A percentile compares a stretch with the other conserved stretches of the same genome.
These are phyloP conservation scores for Barypeithes pellucidus DNA, from an alignment of 2,888 invertebrate genomes.

Conservation along the genomic window DNA sequence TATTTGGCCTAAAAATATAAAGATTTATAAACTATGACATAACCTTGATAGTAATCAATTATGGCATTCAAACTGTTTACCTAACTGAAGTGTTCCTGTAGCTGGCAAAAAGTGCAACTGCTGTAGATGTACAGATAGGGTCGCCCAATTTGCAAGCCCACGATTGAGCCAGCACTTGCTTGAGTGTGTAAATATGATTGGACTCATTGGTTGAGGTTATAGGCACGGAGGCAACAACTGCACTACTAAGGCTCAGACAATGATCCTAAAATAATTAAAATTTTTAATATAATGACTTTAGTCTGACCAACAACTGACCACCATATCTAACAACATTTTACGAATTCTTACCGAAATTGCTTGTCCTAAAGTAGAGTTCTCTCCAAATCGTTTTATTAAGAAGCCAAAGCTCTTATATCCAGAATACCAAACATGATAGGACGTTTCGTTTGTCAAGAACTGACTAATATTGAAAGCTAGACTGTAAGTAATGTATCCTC, in stretches of 20 bases:
- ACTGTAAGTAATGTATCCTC: constrained; percentile 72
- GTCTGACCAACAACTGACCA: too few species aligned
- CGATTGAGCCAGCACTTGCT: constrained; percentile 75
- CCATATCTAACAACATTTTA: too few species aligned
- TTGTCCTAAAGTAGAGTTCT: constrained; percentile 50
- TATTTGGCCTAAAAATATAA: constrained; percentile 74
- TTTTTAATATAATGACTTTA: too few species aligned
- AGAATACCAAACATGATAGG: constrained; percentile 84
- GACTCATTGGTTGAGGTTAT: constrained; percentile 54
- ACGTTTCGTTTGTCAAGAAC: constrained; percentile 80
- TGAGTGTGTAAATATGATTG: constrained; percentile 73
- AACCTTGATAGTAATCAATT: too few species aligned
- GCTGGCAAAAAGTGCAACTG: constrained; percentile 65
- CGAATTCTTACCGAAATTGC: constrained; percentile 56
- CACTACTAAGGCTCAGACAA: constrained; percentile 45
- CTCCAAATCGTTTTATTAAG: constrained; percentile 55
- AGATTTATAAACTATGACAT: too few species aligned
- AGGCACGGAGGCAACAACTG: constrained; percentile 52
- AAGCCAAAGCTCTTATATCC: constrained; percentile 67
- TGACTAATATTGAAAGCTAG: constrained; percentile 77
- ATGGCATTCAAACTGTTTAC: too few species aligned
- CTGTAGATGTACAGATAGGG: constrained; percentile 73
- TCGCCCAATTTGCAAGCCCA: constrained; percentile 79
- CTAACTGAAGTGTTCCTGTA: constrained; percentile 47
- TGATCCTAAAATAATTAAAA: constrained; percentile 56